These are phyloP conservation scores for Aphidoletes aphidimyza DNA, from an alignment of 2,888 invertebrate genomes.

Conservation along the genomic window DNA sequence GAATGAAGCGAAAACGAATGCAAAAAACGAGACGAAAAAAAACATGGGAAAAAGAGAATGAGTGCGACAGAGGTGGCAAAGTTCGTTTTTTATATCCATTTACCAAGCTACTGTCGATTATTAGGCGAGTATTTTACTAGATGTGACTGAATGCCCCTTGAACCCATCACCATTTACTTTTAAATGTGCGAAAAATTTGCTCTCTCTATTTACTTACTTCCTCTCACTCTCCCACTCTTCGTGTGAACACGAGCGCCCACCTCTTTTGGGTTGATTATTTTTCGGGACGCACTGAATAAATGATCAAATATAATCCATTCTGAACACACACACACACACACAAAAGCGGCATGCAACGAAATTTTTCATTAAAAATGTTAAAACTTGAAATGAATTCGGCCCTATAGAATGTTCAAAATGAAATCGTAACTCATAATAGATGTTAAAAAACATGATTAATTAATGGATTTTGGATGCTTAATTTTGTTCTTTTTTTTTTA, in stretches of 20 bases:
- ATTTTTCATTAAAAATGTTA: background rate
- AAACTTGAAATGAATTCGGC: background rate
- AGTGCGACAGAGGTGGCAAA: too few species aligned
- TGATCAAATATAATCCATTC: background rate
- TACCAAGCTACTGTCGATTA: background rate
- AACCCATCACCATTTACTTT: background rate
- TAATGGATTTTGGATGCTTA: constrained; percentile 14
- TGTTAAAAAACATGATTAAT: constrained; percentile 19
- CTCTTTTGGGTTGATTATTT: too few species aligned
- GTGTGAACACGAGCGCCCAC: too few species aligned
- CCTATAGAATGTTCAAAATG: background rate
- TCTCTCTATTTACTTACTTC: background rate
- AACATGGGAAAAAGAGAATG: background rate
- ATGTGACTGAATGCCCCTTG: background rate
- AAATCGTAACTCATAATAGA: background rate
- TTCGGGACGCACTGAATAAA: background rate
- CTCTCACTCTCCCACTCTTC: too few species aligned
- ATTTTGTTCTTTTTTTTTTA: too few species aligned
- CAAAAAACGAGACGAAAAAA: background rate
- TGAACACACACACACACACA: background rate
- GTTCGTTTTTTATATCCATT: background rate
- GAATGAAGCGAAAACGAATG: background rate
- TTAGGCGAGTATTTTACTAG: background rate
- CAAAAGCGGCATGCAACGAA: background rate
- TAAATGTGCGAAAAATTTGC: background rate